Evolutionary conservation across 2,888 invertebrate species (phyloP), one percentile per base, ranked within the genome.

Genomic region (Scotopteryx bipunctaria): DNA sequence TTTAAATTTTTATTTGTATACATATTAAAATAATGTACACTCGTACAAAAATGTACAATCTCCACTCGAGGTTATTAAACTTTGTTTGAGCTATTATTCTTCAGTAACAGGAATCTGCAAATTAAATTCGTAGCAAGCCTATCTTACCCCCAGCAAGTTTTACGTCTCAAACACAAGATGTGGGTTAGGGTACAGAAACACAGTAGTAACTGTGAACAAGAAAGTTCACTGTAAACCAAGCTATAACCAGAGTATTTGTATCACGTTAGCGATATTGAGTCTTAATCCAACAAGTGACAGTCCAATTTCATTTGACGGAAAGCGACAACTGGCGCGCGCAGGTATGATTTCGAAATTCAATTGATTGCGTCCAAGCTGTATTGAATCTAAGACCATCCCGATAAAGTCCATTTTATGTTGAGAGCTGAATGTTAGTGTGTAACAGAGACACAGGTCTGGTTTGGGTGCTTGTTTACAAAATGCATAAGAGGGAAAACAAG

Each of bases 401-500:
- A 38, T 45, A 45, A 45, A 51, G 38, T 21, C 23, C n/a, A 41
- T 31, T 36, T 41, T 32, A 37, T 27, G 17, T 31, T 23, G 6
- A 25, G 25, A 35, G 19, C 9, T 15, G 44, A 11, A 35, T 46
- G 23, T 11, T 27, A 11, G n/a, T n/a, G n/a, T n/a, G n/a, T 21
- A 11, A n/a, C 4, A 33, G 25, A 17, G 37, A 46, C 27, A 19
- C 49, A 42, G 37, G 31, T 11, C 32, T 32, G 41, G 40, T 37
- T 25, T 55, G 42, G 49, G 58, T 59, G 48, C 52, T 67, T 63
- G 65, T 69, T 69, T 74, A 69, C 67, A 75, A 77, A 73, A 77
- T 74, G 75, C 73, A 75, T 70, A 69, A 73, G 67, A 60, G 64
- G 66, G 61, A 58, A 61, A 68, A 66, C 64, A 68, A 67, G 67